Conservation (phyloP, 2,888 invertebrate species). For the Ochropleura plecta region DNA sequence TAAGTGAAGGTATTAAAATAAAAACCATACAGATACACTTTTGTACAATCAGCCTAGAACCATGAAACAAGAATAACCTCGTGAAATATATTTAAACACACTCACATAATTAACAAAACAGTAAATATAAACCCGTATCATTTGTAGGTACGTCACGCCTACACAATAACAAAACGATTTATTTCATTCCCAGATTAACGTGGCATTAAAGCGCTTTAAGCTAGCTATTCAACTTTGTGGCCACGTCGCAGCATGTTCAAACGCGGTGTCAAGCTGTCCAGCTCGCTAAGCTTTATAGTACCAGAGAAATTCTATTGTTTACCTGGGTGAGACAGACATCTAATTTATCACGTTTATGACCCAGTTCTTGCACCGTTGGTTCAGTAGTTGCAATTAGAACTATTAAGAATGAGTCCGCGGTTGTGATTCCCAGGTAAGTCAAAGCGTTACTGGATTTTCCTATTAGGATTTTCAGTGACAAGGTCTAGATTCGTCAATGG, state of each 20-base stretch:
- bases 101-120: constrained; percentile 9
- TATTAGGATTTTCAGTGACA: not conserved
- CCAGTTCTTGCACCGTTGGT: not conserved
- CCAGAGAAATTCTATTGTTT: constrained; percentile 13
- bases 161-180: constrained; percentile 12
- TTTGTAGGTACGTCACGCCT: not conserved
- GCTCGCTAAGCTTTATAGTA: constrained; percentile 13
- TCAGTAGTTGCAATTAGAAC: not conserved
- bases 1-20: not conserved
- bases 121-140: not conserved
- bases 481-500: not conserved
- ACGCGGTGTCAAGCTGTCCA: constrained; percentile 17
- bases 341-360: not conserved
- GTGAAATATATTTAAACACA: not conserved
- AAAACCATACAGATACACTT: not conserved
- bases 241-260: constrained; percentile 15
- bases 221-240: constrained; percentile 11
- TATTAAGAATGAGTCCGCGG: not conserved
- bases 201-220: constrained; percentile 25
- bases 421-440: not conserved
- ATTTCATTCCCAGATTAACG: constrained; percentile 15
- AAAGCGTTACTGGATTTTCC: not conserved
- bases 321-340: not conserved
- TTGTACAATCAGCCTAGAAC: not conserved
- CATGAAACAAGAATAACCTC: not conserved